These are phyloP conservation scores for Euproctis similis DNA, from an alignment of 2,888 invertebrate genomes.

Conservation along the genomic window DNA sequence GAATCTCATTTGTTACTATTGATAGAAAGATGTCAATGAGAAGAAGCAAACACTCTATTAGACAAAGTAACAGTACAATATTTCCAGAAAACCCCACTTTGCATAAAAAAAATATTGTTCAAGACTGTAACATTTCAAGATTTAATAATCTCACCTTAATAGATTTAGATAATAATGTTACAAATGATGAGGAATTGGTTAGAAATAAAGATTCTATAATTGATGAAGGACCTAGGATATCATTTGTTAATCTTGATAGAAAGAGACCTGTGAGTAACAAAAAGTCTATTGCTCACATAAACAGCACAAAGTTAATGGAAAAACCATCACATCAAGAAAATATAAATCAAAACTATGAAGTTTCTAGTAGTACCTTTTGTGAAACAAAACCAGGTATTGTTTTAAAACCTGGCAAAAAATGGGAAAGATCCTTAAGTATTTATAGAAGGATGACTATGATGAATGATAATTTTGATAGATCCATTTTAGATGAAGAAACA, in stretches of 20 bases:
- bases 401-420: constrained; percentile 80
- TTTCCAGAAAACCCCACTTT: constrained; percentile 1
- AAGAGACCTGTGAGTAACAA: constrained; percentile 24
- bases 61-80: neutral
- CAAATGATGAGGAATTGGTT: too few species aligned
- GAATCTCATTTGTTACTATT: too few species aligned
- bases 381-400: constrained; percentile 50
- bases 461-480: constrained; percentile 48
- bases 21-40: neutral
- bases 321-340: constrained; percentile 22
- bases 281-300: constrained; percentile 9
- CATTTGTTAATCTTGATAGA: constrained; percentile 18
- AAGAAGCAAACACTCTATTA: neutral
- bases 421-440: constrained; percentile 79
- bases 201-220: constrained; percentile 2
- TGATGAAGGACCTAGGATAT: constrained; percentile 10
- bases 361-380: constrained; percentile 14
- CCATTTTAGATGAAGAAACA: constrained; percentile 56
- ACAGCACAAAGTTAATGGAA: constrained; percentile 1
- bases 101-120: constrained; percentile 15
- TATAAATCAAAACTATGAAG: constrained; percentile 8
- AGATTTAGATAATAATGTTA: too few species aligned
- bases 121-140: constrained; percentile 12
- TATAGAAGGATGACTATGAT: constrained; percentile 69
- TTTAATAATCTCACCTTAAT: too few species aligned